These are phyloP conservation scores for Limenitis camilla DNA, from an alignment of 2,888 invertebrate species.

Conservation along the genomic window DNA sequence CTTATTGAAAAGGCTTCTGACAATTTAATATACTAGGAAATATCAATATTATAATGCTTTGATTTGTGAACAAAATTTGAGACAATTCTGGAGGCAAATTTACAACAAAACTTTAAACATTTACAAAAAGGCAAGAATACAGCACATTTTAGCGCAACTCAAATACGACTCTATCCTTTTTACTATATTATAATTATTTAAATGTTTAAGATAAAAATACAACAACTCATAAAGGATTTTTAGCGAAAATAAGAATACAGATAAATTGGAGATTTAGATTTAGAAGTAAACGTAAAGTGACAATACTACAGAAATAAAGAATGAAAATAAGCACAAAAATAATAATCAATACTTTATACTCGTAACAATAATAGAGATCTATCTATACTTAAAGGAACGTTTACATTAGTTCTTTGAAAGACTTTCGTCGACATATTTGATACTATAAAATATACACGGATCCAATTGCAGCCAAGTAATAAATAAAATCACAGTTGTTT, in stretches of 20 bases:
- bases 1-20: too few relatives aligned
- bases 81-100: too few relatives aligned
- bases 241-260: too few relatives aligned
- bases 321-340: constrained; percentile 10
- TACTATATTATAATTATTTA: too few relatives aligned
- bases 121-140: too few relatives aligned
- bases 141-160: too few relatives aligned
- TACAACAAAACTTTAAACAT: too few relatives aligned
- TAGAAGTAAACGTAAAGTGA: neutral
- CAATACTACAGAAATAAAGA: neutral
- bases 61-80: too few relatives aligned
- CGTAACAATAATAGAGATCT: constrained; percentile 68
- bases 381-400: constrained; percentile 72
- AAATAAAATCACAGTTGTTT: constrained; percentile 72
- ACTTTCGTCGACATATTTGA: constrained; percentile 29
- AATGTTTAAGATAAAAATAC: too few relatives aligned
- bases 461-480: constrained; percentile 55
- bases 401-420: constrained; percentile 63
- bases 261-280: neutral
- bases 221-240: too few relatives aligned
- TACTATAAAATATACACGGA: constrained; percentile 27
- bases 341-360: constrained; percentile 36
- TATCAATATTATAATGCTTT: neutral
- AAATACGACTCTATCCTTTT: too few relatives aligned
- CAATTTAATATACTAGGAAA: too few relatives aligned